These are phyloP conservation scores for Rugalucina vietnamica DNA, from an alignment of 2,888 invertebrate species.

Conservation along the genomic window DNA sequence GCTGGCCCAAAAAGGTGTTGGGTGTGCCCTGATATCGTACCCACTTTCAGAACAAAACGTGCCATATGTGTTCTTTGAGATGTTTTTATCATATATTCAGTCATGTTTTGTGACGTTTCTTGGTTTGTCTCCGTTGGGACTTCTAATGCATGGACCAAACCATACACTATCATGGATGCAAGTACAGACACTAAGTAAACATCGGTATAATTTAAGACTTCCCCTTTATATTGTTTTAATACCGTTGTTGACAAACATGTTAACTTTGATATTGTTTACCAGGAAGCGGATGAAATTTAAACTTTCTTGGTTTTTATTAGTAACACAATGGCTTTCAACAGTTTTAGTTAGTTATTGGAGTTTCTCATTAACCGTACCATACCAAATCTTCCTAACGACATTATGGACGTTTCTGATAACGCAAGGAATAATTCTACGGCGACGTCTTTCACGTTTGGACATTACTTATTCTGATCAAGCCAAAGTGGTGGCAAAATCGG, in stretches of 20 bases:
- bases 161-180: neutral
- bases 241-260: neutral
- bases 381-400: neutral
- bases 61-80: conserved; percentile 57
- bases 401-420: conserved; percentile 41
- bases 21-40: conserved; percentile 72
- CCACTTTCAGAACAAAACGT: conserved; percentile 65
- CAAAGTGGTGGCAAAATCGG: conserved; percentile 57
- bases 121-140: neutral
- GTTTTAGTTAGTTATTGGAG: neutral
- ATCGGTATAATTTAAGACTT: neutral
- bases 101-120: conserved; percentile 44
- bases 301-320: neutral
- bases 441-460: conserved; percentile 24
- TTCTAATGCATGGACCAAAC: neutral
- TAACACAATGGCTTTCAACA: neutral
- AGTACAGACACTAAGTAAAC: neutral
- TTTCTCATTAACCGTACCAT: neutral
- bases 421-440: conserved; percentile 56
- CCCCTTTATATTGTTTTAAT: neutral
- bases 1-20: conserved; percentile 64
- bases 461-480: conserved; percentile 55
- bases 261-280: neutral
- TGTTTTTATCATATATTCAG: conserved; percentile 63
- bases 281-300: neutral